These are phyloP conservation scores for Drosophila subquinaria DNA, from an alignment of 2,888 invertebrate genomes.

Conservation along the genomic window DNA sequence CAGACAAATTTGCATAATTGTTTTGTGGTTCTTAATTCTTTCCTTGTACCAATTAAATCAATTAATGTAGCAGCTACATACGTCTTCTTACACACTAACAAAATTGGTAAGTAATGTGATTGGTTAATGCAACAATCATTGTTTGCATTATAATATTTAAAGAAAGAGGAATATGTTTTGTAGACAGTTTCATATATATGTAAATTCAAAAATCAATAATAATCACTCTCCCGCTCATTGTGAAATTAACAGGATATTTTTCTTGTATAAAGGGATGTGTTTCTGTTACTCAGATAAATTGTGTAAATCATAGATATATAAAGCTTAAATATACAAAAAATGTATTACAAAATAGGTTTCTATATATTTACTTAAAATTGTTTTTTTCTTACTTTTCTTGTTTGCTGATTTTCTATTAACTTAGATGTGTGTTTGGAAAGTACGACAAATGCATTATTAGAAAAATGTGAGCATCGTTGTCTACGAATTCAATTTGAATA, in stretches of 20 bases:
- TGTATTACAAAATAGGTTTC: conserved; percentile 68
- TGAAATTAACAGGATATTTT: conserved; percentile 17
- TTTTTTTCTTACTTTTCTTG: not conserved
- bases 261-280: conserved; percentile 13
- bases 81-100: conserved; percentile 72
- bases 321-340: conserved; percentile 65
- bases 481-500: conserved; percentile 41
- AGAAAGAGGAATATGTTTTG: conserved; percentile 14
- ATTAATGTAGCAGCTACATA: conserved; percentile 56
- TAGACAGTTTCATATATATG: conserved; percentile 27
- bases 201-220: conserved; percentile 11
- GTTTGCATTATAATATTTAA: conserved; percentile 7
- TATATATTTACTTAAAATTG: conserved; percentile 56
- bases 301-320: conserved; percentile 51
- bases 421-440: conserved; percentile 47
- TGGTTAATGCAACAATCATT: conserved; percentile 24
- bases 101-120: conserved; percentile 36
- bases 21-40: conserved; percentile 24
- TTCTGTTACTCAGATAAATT: conserved; percentile 22
- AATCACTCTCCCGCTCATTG: conserved; percentile 17
- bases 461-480: conserved; percentile 34
- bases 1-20: conserved; percentile 43
- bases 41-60: conserved; percentile 46
- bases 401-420: conserved; percentile 53
- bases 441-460: conserved; percentile 41